These are phyloP conservation scores for Drosophila nannoptera DNA, from an alignment of 1,140 invertebrate species.

Conservation along the genomic window DNA sequence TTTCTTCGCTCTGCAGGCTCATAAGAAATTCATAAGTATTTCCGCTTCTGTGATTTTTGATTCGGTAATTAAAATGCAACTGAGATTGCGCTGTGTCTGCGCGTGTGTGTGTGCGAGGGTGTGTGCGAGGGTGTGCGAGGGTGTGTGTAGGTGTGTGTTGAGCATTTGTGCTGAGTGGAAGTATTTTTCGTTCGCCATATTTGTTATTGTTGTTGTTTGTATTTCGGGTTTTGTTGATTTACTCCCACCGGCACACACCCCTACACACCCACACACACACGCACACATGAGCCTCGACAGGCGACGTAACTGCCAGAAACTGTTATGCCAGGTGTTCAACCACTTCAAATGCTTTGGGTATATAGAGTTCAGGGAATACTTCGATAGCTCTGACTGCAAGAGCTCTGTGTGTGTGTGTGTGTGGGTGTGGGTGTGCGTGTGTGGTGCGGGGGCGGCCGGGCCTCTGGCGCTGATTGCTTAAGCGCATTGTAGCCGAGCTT, in stretches of 20 bases:
- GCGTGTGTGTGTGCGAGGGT: conserved; percentile 6
- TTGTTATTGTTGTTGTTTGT: conserved; percentile 61
- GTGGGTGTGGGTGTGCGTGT: not conserved
- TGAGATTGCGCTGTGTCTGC: conserved; percentile 56
- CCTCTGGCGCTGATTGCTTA: conserved; percentile 33
- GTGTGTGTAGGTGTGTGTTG: conserved; percentile 14
- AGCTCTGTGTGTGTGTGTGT: not conserved
- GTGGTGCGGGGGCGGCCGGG: not conserved
- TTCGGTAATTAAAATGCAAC: conserved; percentile 77
- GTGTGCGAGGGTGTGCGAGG: not conserved
- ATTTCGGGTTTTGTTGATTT: conserved; percentile 44
- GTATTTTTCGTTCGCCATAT: conserved; percentile 44
- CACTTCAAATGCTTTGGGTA: conserved; percentile 15
- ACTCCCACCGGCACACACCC: conserved; percentile 10
- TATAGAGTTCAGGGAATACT: conserved; percentile 7
- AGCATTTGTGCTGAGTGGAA: conserved; percentile 25
- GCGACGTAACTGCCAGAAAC: conserved; percentile 25
- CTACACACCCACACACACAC: not conserved
- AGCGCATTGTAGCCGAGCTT: conserved; percentile 64
- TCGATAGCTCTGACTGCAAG: not conserved
- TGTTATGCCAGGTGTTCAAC: conserved; percentile 62
- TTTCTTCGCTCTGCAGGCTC: conserved; percentile 53
- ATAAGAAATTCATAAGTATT: conserved; percentile 77
- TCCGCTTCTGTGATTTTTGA: conserved; percentile 75
- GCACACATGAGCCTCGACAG: conserved; percentile 5